Evolutionary conservation across 2,888 invertebrate species (phyloP), one percentile per base, ranked within the genome.

Genomic region (Fragum sueziense): DNA sequence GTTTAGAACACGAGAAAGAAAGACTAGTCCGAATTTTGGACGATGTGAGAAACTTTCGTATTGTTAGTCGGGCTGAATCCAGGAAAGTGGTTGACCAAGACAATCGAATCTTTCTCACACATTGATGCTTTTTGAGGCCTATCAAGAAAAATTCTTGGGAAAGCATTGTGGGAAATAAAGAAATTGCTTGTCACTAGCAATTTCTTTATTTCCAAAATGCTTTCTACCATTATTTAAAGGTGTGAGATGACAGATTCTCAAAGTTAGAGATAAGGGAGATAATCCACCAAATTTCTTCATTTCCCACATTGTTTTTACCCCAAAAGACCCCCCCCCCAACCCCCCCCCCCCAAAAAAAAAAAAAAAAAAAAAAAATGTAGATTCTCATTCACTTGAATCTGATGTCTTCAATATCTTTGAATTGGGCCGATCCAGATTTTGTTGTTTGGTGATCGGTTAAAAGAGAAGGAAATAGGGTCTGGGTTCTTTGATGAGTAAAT

Each of bases 341-440:
- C n/a, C n/a, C n/a, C n/a, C n/a, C n/a, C n/a, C n/a, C n/a, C n/a
- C n/a, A n/a, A n/a, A n/a, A n/a, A n/a, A n/a, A n/a, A n/a, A n/a
- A n/a, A n/a, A n/a, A n/a, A n/a, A n/a, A n/a, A 22, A 1, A 47
- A 1, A 47, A 47, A 47, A 20, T 47, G 17, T 1, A 47, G n/a
- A 2, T 47, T 47, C n/a, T 47, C 6, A 47, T 17, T 47, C 47
- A 47, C 2, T 3, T 47, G n/a, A n/a, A n/a, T 70, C 82, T 14
- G 68, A 86, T 11, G 73, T 74, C 29, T 88, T 87, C 76, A 79
- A 88, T 33, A 84, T 87, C 59, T 80, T 80, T 27, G 77, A 81
- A 0, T 87, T 87, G 51, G 86, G 87, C 34, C 74, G 88, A 22
- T 67, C 77, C 37, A 72, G 87, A 27, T 71, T 88, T 2, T 87